Evolutionary conservation across 2,888 invertebrate genomes (phyloP).

Genomic region (Nomada lathburiana): DNA sequence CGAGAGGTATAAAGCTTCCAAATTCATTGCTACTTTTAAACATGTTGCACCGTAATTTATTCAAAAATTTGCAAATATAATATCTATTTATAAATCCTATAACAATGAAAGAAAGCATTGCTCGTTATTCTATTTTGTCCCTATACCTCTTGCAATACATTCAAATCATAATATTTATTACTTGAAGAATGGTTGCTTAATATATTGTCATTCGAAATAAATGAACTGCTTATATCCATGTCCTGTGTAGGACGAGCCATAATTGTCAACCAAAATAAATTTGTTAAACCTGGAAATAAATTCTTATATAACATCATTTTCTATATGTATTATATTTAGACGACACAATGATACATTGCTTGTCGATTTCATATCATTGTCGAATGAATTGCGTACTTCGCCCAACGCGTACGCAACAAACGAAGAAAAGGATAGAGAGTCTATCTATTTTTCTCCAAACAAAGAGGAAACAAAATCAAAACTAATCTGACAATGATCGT

Average conservation of each 20-base stretch:
- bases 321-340: neutral
- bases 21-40: neutral
- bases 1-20: constrained; percentile 15
- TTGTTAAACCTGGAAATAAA: constrained; percentile 26
- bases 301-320: neutral
- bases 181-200: constrained; percentile 43
- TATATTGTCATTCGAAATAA: constrained; percentile 33
- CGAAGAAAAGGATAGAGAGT: neutral
- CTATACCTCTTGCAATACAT: constrained; percentile 35
- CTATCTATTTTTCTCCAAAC: constrained; percentile 13
- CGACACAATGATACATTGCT: neutral
- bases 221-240: constrained; percentile 69
- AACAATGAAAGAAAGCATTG: neutral
- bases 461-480: constrained; percentile 13
- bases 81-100: no score
- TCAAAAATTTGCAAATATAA: neutral
- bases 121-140: neutral
- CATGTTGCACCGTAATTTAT: neutral
- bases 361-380: neutral
- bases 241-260: constrained; percentile 71
- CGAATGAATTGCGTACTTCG: neutral
- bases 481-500: constrained; percentile 12
- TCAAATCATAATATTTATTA: constrained; percentile 42
- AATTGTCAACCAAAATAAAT: constrained; percentile 20
- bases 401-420: neutral